Conservation (phyloP, 2,888 invertebrate species). For the Tetranychus piercei region DNA sequence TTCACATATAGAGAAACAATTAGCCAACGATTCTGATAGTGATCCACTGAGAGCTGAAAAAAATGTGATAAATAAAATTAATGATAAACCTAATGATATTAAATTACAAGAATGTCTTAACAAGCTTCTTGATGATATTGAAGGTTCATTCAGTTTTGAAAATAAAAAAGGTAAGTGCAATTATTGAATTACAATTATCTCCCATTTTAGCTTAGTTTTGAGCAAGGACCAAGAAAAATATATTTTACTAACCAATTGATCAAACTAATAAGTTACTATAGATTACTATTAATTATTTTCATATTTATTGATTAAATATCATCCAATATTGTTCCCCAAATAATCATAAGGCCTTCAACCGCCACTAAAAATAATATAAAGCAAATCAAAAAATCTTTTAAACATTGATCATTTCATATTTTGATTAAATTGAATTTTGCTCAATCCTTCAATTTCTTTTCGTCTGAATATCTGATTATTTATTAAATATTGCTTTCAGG, state of each 20-base stretch:
- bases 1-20: conserved; percentile 26
- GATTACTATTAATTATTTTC: background rate
- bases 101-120: conserved; percentile 23
- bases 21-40: conserved; percentile 4
- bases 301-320: background rate
- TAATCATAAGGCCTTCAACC: no score
- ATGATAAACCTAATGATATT: background rate
- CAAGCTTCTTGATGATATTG: conserved; percentile 25
- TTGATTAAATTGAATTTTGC: no score
- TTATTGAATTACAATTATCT: background rate
- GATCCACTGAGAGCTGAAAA: background rate
- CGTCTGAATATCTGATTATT: no score
- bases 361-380: no score
- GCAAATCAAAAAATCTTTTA: no score
- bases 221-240: background rate
- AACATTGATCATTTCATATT: no score
- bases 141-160: conserved; percentile 22
- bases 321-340: no score
- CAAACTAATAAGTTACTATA: background rate
- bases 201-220: background rate
- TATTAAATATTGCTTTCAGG: no score
- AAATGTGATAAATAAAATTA: background rate
- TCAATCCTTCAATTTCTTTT: no score
- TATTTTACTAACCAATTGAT: background rate
- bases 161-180: background rate